A percentile compares a stretch with the other conserved stretches of the same genome.
phyloP scores from a whole-genome alignment of 2,888 invertebrate species.

The Halocaridina rubra region DNA sequence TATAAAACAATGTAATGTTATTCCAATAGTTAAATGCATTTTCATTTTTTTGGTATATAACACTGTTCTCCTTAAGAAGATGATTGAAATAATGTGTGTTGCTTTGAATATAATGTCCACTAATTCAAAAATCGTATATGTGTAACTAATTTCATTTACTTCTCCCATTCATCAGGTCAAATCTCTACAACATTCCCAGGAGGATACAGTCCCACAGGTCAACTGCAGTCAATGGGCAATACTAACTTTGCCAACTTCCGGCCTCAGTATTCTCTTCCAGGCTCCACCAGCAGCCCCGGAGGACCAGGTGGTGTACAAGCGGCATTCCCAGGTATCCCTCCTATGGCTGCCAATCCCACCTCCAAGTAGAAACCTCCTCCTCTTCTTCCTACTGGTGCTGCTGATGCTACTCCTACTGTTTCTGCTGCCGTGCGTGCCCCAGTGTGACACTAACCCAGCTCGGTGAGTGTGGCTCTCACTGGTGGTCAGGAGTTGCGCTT shows the following conservation, averaged over 20 bases:
- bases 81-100: too few species aligned
- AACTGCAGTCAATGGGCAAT: conserved; percentile 85
- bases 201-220: conserved; percentile 60
- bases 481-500: conserved; percentile 44
- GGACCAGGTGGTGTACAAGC: conserved; percentile 77
- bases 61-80: too few species aligned
- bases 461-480: conserved; percentile 57
- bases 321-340: conserved; percentile 65
- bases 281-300: conserved; percentile 84
- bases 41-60: too few species aligned
- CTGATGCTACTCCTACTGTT: conserved; percentile 55
- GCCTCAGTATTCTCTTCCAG: conserved; percentile 85
- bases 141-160: too few species aligned
- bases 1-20: too few species aligned
- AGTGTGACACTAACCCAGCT: conserved; percentile 60
- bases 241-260: conserved; percentile 90
- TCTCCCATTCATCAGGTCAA: too few species aligned
- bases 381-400: conserved; percentile 38
- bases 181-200: conserved; percentile 45
- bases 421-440: conserved; percentile 50
- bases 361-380: conserved; percentile 54
- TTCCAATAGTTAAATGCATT: too few species aligned
- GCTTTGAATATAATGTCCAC: too few species aligned
- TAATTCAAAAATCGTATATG: too few species aligned
- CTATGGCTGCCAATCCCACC: conserved; percentile 61